Conservation (phyloP, 92 coral and sea anemone genomes). For the Phenganax subtilis region DNA sequence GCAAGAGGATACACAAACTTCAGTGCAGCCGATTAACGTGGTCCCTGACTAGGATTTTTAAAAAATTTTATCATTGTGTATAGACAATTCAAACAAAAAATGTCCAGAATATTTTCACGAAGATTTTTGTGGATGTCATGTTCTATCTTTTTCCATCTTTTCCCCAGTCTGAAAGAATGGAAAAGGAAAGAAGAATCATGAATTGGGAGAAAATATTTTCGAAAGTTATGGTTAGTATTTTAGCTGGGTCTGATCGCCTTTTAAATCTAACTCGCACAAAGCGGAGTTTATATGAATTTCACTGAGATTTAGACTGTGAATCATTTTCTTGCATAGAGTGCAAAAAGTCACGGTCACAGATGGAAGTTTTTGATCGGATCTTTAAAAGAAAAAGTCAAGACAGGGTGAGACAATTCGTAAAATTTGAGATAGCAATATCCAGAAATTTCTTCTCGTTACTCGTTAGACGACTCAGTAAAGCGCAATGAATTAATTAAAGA, state of each 20-base stretch:
- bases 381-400: slow-evolving; percentile 82
- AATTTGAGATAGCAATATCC: too few species aligned
- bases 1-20: too few species aligned
- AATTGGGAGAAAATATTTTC: slow-evolving; percentile 97
- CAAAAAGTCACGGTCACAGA: slow-evolving; percentile 94
- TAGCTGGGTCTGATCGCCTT: neutral
- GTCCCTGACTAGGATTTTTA: too few species aligned
- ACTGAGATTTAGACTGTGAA: neutral
- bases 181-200: slow-evolving; percentile 78
- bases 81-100: too few species aligned
- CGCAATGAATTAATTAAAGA: too few species aligned
- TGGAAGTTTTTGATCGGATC: slow-evolving; percentile 97
- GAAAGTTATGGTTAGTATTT: slow-evolving; percentile 75
- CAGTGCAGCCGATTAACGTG: too few species aligned
- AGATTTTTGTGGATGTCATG: too few species aligned
- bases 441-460: too few species aligned
- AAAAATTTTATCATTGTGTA: too few species aligned
- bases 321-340: slow-evolving; percentile 52
- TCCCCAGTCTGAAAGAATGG: slow-evolving; percentile 79
- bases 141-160: too few species aligned
- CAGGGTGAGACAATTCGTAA: slow-evolving; percentile 57
- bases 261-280: neutral
- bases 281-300: neutral
- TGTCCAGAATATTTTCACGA: too few species aligned
- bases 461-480: too few species aligned